Evolutionary conservation across 2,113 vertebrate genomes (phyloP).

Genomic region (Condylura cristata): DNA sequence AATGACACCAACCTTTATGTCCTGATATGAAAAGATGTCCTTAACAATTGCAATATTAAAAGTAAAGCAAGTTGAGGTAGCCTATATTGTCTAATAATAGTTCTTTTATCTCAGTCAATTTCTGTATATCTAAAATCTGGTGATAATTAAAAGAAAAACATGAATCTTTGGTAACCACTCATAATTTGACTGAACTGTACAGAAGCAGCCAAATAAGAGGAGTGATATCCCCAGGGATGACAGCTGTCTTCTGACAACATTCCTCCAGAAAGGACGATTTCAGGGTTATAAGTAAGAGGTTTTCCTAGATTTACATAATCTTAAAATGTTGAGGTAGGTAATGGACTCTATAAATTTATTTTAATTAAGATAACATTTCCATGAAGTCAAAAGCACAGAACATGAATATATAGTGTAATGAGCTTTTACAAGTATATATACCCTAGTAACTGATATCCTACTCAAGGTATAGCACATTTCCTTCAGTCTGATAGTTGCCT

Average conservation of each 20-base stretch:
- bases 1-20: neutral
- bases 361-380: neutral
- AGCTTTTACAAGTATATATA: neutral
- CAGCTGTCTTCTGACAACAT: neutral
- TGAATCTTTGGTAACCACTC: neutral
- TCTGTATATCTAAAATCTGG: neutral
- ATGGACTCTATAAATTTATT: neutral
- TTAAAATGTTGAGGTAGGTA: neutral
- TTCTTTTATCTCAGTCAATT: neutral
- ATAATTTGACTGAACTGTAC: neutral
- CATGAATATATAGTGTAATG: neutral
- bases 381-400: neutral
- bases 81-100: neutral
- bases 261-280: neutral
- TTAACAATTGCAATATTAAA: neutral
- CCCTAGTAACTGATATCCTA: neutral
- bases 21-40: neutral
- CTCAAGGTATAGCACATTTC: neutral
- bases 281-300: neutral
- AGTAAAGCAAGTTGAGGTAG: neutral
- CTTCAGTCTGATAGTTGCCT: neutral
- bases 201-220: neutral
- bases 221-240: neutral
- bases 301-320: neutral
- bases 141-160: neutral